A percentile compares a stretch with the other conserved stretches of the same genome.
phyloP scores from a whole-genome alignment of 2,113 vertebrate species.

The Cottus gobio region DNA sequence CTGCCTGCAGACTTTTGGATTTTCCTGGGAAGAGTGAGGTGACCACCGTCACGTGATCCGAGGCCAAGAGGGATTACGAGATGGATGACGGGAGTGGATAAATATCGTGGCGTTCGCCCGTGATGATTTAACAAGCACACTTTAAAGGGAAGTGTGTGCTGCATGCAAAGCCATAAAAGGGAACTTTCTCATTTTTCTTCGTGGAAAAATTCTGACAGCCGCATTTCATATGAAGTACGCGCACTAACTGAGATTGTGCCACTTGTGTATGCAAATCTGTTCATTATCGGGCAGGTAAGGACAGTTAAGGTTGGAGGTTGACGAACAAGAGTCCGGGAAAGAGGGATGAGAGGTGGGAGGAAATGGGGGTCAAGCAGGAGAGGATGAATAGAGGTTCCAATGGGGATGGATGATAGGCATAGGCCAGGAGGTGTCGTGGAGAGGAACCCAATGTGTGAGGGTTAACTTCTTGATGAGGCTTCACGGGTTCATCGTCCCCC shows the following conservation, averaged over 20 bases:
- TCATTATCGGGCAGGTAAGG: not conserved
- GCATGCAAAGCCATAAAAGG: not conserved
- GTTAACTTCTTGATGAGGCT: conserved; percentile 19
- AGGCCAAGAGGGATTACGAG: conserved; percentile 39
- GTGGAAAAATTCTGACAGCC: conserved; percentile 7
- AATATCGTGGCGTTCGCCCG: conserved; percentile 8
- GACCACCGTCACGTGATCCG: conserved; percentile 11
- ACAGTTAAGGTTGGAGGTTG: not conserved
- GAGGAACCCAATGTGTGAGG: conserved; percentile 4
- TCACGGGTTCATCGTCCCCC: conserved; percentile 14
- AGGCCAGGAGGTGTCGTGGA: not conserved
- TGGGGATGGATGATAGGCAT: conserved; percentile 26
- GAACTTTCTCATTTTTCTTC: not conserved
- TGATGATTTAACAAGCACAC: conserved; percentile 11
- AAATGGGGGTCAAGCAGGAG: conserved; percentile 15
- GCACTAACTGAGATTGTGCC: not conserved
- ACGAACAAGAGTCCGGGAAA: conserved; percentile 1
- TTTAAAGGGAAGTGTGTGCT: not conserved
- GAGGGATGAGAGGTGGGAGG: not conserved
- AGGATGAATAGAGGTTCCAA: conserved; percentile 9
- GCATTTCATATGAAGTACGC: not conserved
- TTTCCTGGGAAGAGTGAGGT: conserved; percentile 10
- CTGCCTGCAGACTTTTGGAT: conserved; percentile 37
- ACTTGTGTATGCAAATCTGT: conserved; percentile 11
- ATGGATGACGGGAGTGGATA: conserved; percentile 42